phyloP scores from a whole-genome alignment of 1,140 invertebrate species.

The Venturia canescens region DNA sequence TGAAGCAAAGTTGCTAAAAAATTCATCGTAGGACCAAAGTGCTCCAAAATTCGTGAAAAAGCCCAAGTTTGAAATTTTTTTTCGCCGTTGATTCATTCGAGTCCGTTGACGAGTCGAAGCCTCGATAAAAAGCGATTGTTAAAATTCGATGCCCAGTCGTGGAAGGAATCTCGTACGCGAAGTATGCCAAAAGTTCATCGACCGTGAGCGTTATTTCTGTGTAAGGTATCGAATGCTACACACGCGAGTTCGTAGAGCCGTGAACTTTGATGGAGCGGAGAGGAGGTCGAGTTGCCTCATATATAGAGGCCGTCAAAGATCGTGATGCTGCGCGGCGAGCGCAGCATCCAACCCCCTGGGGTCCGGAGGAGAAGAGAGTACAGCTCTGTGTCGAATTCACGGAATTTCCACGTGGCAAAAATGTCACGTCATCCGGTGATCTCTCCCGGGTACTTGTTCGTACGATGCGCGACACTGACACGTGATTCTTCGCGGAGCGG shows the following conservation, averaged over 20 bases:
- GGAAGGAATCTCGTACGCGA: neutral
- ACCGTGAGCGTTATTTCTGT: slow-evolving; percentile 19
- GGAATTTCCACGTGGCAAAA: slow-evolving; percentile 22
- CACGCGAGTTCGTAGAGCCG: neutral
- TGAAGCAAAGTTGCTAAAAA: too few species aligned
- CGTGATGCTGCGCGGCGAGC: neutral
- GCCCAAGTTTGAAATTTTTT: too few species aligned
- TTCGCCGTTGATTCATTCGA: too few species aligned
- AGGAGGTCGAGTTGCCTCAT: neutral
- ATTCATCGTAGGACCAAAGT: too few species aligned
- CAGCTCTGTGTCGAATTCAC: slow-evolving; percentile 9
- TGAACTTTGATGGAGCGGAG: neutral
- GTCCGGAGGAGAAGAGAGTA: neutral
- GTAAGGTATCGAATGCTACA: slow-evolving; percentile 8
- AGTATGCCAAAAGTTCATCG: slow-evolving; percentile 47
- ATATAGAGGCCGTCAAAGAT: neutral
- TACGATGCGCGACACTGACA: neutral
- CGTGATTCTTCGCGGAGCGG: neutral
- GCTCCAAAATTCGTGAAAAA: too few species aligned
- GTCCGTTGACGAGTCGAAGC: too few species aligned
- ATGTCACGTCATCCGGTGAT: slow-evolving; percentile 5
- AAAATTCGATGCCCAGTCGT: neutral
- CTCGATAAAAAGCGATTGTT: neutral
- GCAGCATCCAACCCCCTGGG: neutral
- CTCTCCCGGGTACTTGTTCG: neutral